phyloP scores from a whole-genome alignment of 2,113 vertebrate species.

The Bungarus multicinctus region DNA sequence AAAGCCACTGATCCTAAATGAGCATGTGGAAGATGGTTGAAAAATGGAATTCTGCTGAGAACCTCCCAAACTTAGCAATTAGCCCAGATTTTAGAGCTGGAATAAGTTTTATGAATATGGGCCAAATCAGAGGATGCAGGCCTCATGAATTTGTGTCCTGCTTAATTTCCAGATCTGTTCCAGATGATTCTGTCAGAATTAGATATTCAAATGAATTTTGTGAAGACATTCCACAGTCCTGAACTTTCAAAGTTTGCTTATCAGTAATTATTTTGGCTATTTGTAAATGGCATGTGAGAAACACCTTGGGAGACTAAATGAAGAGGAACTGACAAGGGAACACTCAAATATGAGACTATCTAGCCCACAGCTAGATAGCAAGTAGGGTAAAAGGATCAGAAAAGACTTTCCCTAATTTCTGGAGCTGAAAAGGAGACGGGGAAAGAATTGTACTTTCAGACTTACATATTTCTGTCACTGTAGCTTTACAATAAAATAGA shows the following conservation, averaged over 20 bases:
- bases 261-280: background rate
- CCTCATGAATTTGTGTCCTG: background rate
- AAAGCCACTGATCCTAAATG: background rate
- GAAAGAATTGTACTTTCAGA: background rate
- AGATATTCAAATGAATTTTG: background rate
- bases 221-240: background rate
- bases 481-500: background rate
- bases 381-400: background rate
- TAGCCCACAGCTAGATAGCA: background rate
- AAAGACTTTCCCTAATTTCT: background rate
- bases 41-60: background rate
- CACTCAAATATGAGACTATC: background rate
- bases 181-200: background rate
- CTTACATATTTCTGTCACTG: background rate
- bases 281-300: background rate
- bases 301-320: background rate
- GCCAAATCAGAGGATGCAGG: background rate
- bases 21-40: background rate
- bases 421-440: background rate
- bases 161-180: background rate
- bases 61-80: background rate
- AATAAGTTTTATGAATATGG: background rate
- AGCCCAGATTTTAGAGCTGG: background rate
- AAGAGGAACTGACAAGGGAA: background rate
- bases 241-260: background rate